Conservation (phyloP, 2,113 vertebrate genomes). For the Pachypanchax playfairii region DNA sequence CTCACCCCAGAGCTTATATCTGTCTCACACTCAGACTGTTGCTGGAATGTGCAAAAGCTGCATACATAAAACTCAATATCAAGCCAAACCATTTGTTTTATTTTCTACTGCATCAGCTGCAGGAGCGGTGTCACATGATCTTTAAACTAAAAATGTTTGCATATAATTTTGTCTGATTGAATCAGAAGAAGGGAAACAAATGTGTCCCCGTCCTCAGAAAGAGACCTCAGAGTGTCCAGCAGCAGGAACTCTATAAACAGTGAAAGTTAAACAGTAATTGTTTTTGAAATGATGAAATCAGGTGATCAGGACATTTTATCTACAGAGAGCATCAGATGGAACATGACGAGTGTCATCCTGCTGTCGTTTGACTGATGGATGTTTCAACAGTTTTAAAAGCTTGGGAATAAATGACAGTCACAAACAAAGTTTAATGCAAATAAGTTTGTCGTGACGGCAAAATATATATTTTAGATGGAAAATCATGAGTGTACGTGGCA, state of each 20-base stretch:
- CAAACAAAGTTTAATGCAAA: neutral
- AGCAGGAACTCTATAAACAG: constrained; percentile 40
- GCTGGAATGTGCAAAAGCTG: constrained; percentile 24
- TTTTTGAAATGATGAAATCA: constrained; percentile 38
- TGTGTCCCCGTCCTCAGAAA: neutral
- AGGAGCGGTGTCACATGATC: constrained; percentile 33
- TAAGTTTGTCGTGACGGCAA: neutral
- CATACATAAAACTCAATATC: constrained; percentile 8
- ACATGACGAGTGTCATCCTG: constrained; percentile 11
- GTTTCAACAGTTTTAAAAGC: constrained; percentile 1
- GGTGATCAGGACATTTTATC: constrained; percentile 47
- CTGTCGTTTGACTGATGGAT: constrained; percentile 26
- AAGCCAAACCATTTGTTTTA: neutral
- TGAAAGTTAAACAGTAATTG: constrained; percentile 30
- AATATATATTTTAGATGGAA: constrained; percentile 18
- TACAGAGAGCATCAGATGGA: constrained; percentile 11
- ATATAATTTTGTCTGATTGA: constrained; percentile 45
- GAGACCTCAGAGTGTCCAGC: constrained; percentile 52
- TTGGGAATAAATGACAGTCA: neutral
- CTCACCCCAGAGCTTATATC: constrained; percentile 25
- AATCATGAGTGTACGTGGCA: constrained; percentile 9
- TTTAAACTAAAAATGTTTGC: constrained; percentile 30
- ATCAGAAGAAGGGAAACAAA: constrained; percentile 13
- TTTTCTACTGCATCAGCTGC: constrained; percentile 35
- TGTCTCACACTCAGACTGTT: constrained; percentile 28